These are phyloP conservation scores for Cathartes aura DNA, from an alignment of 2,113 vertebrate genomes.

Conservation along the genomic window DNA sequence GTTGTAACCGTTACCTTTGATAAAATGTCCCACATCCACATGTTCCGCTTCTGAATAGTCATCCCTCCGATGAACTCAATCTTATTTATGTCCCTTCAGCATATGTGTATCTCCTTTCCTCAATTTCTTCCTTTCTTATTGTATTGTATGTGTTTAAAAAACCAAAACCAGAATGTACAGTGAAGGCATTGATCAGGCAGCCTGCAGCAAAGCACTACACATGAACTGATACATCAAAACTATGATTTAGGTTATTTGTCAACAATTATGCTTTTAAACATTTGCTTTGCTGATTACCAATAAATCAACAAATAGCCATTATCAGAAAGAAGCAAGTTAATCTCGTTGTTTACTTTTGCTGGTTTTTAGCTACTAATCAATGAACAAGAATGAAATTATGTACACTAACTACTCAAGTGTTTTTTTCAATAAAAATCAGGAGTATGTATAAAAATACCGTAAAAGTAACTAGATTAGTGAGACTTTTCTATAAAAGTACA, in stretches of 20 bases:
- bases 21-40: not conserved
- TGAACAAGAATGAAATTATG: not conserved
- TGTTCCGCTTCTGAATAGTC: not conserved
- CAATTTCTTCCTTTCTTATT: not conserved
- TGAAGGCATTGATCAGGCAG: constrained; percentile 17
- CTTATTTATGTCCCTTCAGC: not conserved
- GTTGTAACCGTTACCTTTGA: constrained; percentile 15
- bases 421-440: not conserved
- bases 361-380: not conserved
- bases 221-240: constrained; percentile 10
- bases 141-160: not conserved
- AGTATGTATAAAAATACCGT: not conserved
- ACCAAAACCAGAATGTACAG: not conserved
- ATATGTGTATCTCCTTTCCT: not conserved
- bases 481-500: not conserved
- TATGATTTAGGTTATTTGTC: not conserved
- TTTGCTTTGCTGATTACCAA: not conserved
- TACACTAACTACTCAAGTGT: not conserved
- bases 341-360: not conserved
- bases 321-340: not conserved
- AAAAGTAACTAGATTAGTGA: not conserved
- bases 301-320: not conserved
- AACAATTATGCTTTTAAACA: constrained; percentile 30
- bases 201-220: constrained; percentile 3
- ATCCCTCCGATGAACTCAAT: not conserved